Conservation (phyloP, 2,797 vertebrate species). For the Scyliorhinus canicula region DNA sequence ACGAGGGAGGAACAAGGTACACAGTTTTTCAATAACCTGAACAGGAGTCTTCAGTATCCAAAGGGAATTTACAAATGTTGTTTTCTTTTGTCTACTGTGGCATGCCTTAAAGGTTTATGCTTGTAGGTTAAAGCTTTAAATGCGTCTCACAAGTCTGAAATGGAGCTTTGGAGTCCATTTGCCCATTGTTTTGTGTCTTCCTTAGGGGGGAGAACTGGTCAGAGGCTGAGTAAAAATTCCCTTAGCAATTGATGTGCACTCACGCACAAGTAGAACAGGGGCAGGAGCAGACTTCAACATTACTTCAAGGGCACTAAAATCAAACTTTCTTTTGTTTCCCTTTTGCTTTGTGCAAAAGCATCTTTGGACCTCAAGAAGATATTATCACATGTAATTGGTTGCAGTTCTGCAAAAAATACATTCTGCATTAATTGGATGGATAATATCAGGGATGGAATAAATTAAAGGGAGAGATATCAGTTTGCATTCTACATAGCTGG, state of each 20-base stretch:
- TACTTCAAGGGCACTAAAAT: constrained; percentile 66
- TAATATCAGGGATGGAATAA: background rate
- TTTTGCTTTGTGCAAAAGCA: background rate
- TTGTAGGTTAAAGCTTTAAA: constrained; percentile 57
- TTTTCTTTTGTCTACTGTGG: constrained; percentile 52
- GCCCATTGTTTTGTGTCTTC: constrained; percentile 46
- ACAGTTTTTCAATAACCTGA: constrained; percentile 63
- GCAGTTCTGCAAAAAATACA: background rate
- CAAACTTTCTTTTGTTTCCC: constrained; percentile 49
- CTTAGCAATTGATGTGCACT: constrained; percentile 44
- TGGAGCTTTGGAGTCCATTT: constrained; percentile 52
- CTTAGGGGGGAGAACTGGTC: constrained; percentile 49
- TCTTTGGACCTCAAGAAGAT: background rate
- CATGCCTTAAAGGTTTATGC: constrained; percentile 56
- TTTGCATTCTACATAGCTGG: background rate
- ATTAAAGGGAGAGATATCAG: constrained; percentile 20
- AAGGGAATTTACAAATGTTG: constrained; percentile 49
- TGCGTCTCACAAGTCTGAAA: constrained; percentile 58
- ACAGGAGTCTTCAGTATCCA: constrained; percentile 53
- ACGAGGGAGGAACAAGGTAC: constrained; percentile 61
- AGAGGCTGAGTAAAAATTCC: constrained; percentile 51
- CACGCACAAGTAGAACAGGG: constrained; percentile 56
- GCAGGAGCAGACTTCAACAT: constrained; percentile 58
- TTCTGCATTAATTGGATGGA: background rate
- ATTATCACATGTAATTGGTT: background rate